phyloP scores from a whole-genome alignment of 64 coral and sea anemone genomes.

The Actinia equina region DNA sequence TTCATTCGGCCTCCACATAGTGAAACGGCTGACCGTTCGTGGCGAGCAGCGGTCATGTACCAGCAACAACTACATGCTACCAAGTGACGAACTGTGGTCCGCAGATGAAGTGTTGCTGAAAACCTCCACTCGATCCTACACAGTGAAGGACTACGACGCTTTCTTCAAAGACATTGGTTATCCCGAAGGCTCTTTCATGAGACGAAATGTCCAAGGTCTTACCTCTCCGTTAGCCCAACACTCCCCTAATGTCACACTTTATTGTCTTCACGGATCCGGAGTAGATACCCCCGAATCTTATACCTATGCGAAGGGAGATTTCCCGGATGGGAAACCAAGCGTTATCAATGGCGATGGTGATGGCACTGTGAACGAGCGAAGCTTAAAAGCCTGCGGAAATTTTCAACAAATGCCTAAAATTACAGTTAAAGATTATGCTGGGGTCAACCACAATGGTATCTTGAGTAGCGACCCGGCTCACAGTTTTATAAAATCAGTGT shows the following conservation, averaged over 20 bases:
- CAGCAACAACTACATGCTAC: slow-evolving; percentile 71
- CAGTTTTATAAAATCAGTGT: slow-evolving; percentile 32
- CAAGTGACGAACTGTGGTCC: slow-evolving; percentile 77
- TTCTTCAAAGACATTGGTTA: slow-evolving; percentile 78
- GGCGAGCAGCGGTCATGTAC: slow-evolving; percentile 60
- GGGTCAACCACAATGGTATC: slow-evolving; percentile 54
- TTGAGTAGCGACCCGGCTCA: slow-evolving; percentile 37
- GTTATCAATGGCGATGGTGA: slow-evolving; percentile 69
- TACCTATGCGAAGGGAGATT: slow-evolving; percentile 54
- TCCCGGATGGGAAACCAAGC: slow-evolving; percentile 54
- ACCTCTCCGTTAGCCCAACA: slow-evolving; percentile 47
- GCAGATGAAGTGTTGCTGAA: slow-evolving; percentile 63
- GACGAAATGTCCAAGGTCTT: slow-evolving; percentile 38
- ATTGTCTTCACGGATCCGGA: slow-evolving; percentile 61
- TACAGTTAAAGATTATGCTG: slow-evolving; percentile 41
- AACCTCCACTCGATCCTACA: slow-evolving; percentile 61
- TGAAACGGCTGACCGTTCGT: slow-evolving; percentile 64
- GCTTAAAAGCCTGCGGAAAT: slow-evolving; percentile 59
- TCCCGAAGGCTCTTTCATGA: slow-evolving; percentile 55
- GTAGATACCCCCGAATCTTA: slow-evolving; percentile 48
- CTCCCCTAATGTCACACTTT: slow-evolving; percentile 64
- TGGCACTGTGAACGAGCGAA: slow-evolving; percentile 64
- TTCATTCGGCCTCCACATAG: slow-evolving; percentile 62
- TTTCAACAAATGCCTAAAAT: slow-evolving; percentile 44
- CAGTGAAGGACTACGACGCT: slow-evolving; percentile 57